Evolutionary conservation across 2,797 vertebrate genomes (phyloP), one percentile per base, ranked within the genome.

Genomic region (Pangasius larnaudii): DNA sequence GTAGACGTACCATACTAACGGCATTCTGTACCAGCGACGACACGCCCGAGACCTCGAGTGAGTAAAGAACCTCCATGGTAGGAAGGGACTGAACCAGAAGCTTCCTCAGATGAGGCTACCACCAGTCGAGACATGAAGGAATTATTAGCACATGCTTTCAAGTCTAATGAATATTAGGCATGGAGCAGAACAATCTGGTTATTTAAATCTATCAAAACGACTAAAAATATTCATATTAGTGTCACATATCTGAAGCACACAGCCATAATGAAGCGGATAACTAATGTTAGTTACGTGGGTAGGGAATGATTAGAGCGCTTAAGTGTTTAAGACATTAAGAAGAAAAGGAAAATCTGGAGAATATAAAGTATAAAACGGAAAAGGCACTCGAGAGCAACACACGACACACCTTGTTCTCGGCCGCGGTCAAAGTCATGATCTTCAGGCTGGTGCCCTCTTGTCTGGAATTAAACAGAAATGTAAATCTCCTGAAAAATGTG

Each of bases 21-120:
- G 96, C 96, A 84, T 96, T 97, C 91, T 97, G 97, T 88, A 98
- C 96, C 36, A 99, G 95, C 78, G 96, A 96, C 86, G 97, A 98
- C 90, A 97, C 88, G 0, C 90, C 82, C 85, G 97, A 97, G 19
- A 99, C 95, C 91, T 99, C 96, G 87, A 99, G 93, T 61, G 97
- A 98, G 91, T 98, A 99, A 8, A 98, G 95, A 33, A 93, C 93
- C 8, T 95, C 94, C 98, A 99, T 97, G 0, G 95, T 90, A 6
- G 98, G 97, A 88, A 99, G 91, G 6, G 95, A 95, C 94, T 97
- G 97, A 78, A 99, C 97, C 92, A 96, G 91, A 0, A 99, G 94
- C 63, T 93, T 97, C 92, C 94, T 97, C 92, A 95, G 96, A 97
- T 98, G 87, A 89, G 79, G 81, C 91, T 91, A 22, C 49, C 2